phyloP scores from a whole-genome alignment of 2,888 invertebrate species.

The Allophyes oxyacanthae region DNA sequence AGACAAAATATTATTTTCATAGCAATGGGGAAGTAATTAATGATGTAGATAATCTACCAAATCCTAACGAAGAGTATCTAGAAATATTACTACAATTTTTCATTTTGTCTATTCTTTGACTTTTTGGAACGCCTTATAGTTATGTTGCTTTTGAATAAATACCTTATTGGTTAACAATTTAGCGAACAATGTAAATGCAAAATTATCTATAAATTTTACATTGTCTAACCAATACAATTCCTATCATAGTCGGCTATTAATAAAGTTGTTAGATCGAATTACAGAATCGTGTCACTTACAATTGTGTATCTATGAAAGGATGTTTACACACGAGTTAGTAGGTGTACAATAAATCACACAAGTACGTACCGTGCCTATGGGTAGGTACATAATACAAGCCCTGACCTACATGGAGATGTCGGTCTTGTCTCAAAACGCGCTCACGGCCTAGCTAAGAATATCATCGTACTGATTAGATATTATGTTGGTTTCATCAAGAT shows the following conservation, averaged over 20 bases:
- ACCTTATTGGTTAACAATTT: background rate
- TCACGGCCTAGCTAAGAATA: conserved; percentile 25
- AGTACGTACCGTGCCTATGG: conserved; percentile 10
- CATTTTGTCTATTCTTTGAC: too few relatives aligned
- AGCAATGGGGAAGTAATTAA: too few relatives aligned
- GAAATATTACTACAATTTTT: too few relatives aligned
- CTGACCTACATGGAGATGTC: conserved; percentile 68
- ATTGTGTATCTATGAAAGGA: conserved; percentile 2
- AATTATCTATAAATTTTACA: too few relatives aligned
- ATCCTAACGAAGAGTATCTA: too few relatives aligned
- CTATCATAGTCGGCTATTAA: conserved; percentile 9
- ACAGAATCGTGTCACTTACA: conserved; percentile 11
- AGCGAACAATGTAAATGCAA: background rate
- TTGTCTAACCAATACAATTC: conserved; percentile 1
- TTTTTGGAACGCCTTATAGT: too few relatives aligned
- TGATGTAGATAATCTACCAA: too few relatives aligned
- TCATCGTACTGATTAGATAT: conserved; percentile 52
- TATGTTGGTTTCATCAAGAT: conserved; percentile 39
- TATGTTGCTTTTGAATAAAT: too few relatives aligned
- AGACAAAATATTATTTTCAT: too few relatives aligned
- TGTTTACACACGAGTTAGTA: conserved; percentile 18
- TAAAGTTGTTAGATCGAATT: conserved; percentile 18
- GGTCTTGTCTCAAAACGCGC: conserved; percentile 20
- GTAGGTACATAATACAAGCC: conserved; percentile 51
- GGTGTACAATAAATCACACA: conserved; percentile 31